phyloP scores from a whole-genome alignment of 2,113 vertebrate species.

The Danio rerio region DNA sequence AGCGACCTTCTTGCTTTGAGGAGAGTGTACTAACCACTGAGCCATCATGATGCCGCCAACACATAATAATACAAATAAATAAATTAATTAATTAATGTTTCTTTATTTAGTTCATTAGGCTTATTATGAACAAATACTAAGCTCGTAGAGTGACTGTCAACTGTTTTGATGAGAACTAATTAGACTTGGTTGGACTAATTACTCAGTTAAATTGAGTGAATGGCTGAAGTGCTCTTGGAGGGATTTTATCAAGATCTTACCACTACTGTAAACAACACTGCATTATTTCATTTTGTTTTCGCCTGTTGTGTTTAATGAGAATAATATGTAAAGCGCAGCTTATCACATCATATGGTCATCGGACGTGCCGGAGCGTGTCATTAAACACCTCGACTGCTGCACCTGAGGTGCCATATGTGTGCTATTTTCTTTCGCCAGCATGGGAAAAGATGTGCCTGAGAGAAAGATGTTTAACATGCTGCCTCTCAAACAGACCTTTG shows the following conservation, averaged over 20 bases:
- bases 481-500: conserved; percentile 16
- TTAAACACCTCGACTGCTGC: conserved; percentile 19
- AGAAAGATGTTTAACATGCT: conserved; percentile 29
- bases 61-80: not conserved
- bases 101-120: not conserved
- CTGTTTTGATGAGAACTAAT: conserved; percentile 12
- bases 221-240: conserved; percentile 9
- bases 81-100: not conserved
- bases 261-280: conserved; percentile 1
- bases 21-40: too few relatives aligned
- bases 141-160: not conserved
- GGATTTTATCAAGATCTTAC: conserved; percentile 4
- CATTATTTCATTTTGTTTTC: not conserved
- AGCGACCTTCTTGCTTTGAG: too few relatives aligned
- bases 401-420: conserved; percentile 27
- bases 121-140: conserved; percentile 1
- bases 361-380: not conserved
- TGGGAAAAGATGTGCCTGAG: conserved; percentile 10
- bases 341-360: conserved; percentile 17
- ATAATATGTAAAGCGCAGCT: not conserved
- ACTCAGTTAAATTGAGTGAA: conserved; percentile 5
- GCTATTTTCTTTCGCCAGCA: not conserved
- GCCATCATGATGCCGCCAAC: too few relatives aligned
- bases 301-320: conserved; percentile 2
- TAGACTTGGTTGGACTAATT: conserved; percentile 11